Conservation (phyloP, 2,797 vertebrate species). For the Mormyrops boulengeri region DNA sequence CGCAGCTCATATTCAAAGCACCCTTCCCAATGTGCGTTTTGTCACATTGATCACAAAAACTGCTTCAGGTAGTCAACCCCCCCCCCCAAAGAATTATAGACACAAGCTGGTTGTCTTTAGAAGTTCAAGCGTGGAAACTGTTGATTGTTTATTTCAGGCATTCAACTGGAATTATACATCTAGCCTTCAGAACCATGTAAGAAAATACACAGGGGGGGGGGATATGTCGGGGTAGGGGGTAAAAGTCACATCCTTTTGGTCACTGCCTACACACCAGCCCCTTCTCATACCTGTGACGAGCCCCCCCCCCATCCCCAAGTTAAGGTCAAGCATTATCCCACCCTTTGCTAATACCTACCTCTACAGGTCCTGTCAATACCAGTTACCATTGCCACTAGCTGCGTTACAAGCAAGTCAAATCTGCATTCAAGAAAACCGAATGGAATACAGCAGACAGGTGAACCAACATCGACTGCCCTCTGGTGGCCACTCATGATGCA, state of each 20-base stretch:
- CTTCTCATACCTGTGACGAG: neutral
- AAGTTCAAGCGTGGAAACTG: neutral
- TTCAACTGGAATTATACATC: neutral
- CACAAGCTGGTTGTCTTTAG: neutral
- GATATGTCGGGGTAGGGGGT: neutral
- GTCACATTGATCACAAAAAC: neutral
- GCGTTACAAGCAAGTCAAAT: neutral
- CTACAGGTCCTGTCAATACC: neutral
- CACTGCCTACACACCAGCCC: neutral
- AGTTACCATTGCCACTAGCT: neutral
- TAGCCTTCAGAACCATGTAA: neutral
- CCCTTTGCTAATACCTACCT: neutral
- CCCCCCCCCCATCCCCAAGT: neutral
- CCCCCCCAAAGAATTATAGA: neutral
- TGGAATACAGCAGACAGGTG: neutral
- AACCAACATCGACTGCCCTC: neutral
- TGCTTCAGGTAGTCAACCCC: neutral
- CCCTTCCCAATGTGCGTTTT: neutral
- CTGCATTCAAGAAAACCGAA: neutral
- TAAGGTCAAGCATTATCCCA: neutral
- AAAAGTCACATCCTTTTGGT: neutral
- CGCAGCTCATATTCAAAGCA: too few species aligned
- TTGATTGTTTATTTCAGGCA: neutral
- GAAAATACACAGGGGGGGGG: neutral
- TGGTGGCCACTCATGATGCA: neutral